These are phyloP conservation scores for Microcebus tavaratra DNA, from an alignment of 2,113 vertebrate genomes.

Conservation along the genomic window DNA sequence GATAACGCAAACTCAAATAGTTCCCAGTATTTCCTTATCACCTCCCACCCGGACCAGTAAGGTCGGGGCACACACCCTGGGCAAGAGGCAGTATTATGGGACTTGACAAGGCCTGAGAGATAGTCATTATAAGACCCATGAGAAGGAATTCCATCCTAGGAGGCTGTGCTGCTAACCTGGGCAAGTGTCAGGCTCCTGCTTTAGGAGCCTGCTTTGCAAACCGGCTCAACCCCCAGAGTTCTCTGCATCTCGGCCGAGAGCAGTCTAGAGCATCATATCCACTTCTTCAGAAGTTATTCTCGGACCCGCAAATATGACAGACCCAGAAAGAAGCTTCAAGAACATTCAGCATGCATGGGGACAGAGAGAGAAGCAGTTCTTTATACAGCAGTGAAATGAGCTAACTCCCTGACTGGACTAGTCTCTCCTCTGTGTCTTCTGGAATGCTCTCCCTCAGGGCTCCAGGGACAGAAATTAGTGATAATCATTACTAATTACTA, in stretches of 20 bases:
- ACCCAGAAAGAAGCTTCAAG: neutral
- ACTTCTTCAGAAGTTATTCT: constrained; percentile 47
- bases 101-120: neutral
- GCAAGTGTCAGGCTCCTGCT: constrained; percentile 33
- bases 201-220: constrained; percentile 38
- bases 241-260: neutral
- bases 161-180: neutral
- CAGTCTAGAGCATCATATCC: neutral
- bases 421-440: neutral
- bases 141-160: constrained; percentile 26
- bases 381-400: neutral
- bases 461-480: neutral
- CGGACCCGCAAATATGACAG: neutral
- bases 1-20: neutral
- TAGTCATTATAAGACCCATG: neutral
- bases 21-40: neutral
- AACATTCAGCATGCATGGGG: neutral
- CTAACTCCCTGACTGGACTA: neutral
- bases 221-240: neutral
- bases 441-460: neutral
- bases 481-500: neutral
- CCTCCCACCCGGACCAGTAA: neutral
- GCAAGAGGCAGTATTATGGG: neutral
- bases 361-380: neutral
- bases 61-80: neutral